Conservation (phyloP, 2,113 vertebrate genomes). For the Thamnophis sirtalis region DNA sequence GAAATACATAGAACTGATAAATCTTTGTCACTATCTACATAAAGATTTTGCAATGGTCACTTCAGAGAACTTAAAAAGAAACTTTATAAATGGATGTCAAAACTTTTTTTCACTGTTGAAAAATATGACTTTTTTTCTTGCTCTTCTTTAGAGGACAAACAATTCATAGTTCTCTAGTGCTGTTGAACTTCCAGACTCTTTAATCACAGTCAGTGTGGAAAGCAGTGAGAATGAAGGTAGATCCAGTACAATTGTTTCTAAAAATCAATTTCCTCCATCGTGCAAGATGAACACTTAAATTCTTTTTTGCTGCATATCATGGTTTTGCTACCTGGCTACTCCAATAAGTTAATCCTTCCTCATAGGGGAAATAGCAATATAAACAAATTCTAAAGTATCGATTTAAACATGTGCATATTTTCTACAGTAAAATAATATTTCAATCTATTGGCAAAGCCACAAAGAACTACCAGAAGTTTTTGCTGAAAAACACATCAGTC, state of each 20-base stretch:
- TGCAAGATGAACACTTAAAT: neutral
- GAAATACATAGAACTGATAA: neutral
- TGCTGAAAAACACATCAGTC: conserved; percentile 15
- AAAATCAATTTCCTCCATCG: neutral
- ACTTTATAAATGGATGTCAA: neutral
- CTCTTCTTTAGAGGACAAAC: too few relatives aligned
- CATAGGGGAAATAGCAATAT: neutral
- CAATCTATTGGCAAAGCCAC: neutral
- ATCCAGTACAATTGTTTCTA: neutral
- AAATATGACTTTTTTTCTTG: neutral
- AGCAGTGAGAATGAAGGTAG: neutral
- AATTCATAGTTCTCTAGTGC: neutral
- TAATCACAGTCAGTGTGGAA: neutral
- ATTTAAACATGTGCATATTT: neutral
- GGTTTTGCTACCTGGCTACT: neutral
- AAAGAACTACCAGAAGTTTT: neutral
- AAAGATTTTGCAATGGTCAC: neutral
- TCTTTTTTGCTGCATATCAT: neutral
- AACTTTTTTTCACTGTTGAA: too few relatives aligned
- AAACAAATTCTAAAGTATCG: neutral
- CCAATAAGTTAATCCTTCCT: neutral
- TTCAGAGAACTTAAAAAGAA: neutral
- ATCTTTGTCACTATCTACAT: neutral
- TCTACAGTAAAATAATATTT: neutral
- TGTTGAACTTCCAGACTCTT: neutral